Conservation (phyloP, 2,113 vertebrate genomes). For the Hemicordylus capensis region DNA sequence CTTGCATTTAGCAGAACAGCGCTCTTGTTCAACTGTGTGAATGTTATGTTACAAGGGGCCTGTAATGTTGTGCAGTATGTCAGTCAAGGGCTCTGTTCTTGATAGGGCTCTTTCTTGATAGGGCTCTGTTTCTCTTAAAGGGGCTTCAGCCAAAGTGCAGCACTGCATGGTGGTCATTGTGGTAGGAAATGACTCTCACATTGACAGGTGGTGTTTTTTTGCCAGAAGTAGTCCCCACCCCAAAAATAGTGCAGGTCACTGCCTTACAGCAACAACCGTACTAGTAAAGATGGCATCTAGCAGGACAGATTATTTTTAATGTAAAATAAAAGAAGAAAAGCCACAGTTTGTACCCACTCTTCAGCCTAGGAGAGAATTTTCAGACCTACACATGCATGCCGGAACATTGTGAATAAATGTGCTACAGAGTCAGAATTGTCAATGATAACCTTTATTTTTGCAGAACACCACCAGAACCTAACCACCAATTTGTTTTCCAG, state of each 20-base stretch:
- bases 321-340: not conserved
- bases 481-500: slow-evolving; percentile 27
- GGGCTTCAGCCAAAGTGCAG: too few relatives aligned
- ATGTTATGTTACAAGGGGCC: not conserved
- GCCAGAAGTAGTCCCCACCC: too few relatives aligned
- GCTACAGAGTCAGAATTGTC: slow-evolving; percentile 31
- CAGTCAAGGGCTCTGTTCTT: too few relatives aligned
- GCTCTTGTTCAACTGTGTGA: too few relatives aligned
- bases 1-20: too few relatives aligned
- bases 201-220: too few relatives aligned
- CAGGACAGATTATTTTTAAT: not conserved
- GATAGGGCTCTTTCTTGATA: too few relatives aligned
- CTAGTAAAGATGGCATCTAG: not conserved
- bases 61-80: too few relatives aligned
- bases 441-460: not conserved
- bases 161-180: too few relatives aligned
- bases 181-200: too few relatives aligned
- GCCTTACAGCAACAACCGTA: not conserved
- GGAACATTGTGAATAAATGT: slow-evolving; percentile 31
- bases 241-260: too few relatives aligned
- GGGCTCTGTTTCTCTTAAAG: too few relatives aligned
- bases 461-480: not conserved
- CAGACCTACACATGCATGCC: not conserved
- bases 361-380: not conserved
- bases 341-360: not conserved